Conservation (phyloP, 2,113 vertebrate genomes). For the Apteryx mantelli region DNA sequence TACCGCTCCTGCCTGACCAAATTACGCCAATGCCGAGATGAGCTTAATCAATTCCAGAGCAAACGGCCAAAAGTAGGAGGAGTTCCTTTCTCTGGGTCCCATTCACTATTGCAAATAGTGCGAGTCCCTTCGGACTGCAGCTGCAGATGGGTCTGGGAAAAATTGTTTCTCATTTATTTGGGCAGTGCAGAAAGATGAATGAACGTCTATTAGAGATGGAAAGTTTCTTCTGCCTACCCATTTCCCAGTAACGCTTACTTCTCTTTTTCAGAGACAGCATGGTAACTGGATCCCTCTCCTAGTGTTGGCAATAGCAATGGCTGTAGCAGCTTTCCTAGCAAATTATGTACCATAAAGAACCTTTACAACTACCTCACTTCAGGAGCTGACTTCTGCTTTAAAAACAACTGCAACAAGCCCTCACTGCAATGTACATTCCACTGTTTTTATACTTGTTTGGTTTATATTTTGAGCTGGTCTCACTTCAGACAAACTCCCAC, state of each 20-base stretch:
- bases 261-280: slow-evolving; percentile 56
- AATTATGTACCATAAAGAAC: slow-evolving; percentile 40
- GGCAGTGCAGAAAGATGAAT: accelerated
- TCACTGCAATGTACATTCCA: accelerated
- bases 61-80: slow-evolving; percentile 62
- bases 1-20: slow-evolving; percentile 82
- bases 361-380: accelerated
- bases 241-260: background rate
- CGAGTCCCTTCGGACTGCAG: accelerated
- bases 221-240: background rate
- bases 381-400: background rate
- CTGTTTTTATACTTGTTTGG: background rate
- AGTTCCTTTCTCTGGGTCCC: background rate
- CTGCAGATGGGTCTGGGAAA: accelerated
- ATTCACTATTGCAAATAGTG: background rate
- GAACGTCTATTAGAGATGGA: background rate
- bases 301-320: slow-evolving; percentile 41
- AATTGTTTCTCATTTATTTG: background rate
- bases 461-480: background rate
- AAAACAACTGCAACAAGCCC: accelerated
- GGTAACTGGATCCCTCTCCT: slow-evolving; percentile 69
- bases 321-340: slow-evolving; percentile 61
- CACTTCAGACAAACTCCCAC: background rate
- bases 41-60: slow-evolving; percentile 75
- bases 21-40: slow-evolving; percentile 84